phyloP scores from a whole-genome alignment of 2,888 invertebrate species.

The Chironomus tentans region DNA sequence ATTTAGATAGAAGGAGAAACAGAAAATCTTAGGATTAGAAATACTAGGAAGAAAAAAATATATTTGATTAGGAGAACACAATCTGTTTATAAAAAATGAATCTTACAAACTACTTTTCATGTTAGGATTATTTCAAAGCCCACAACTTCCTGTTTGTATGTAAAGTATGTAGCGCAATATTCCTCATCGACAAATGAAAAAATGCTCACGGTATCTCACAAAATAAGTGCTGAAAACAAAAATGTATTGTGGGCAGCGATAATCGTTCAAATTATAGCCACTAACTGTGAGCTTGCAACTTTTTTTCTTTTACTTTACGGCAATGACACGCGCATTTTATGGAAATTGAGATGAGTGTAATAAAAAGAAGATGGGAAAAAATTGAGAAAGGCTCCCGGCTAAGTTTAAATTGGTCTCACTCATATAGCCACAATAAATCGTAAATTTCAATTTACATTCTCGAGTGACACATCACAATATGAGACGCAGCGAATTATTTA shows the following conservation, averaged over 20 bases:
- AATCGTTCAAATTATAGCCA: slow-evolving; percentile 3
- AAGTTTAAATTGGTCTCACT: not conserved
- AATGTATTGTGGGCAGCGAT: not conserved
- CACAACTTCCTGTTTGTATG: too few relatives aligned
- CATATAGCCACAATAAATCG: slow-evolving; percentile 1
- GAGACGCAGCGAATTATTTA: not conserved
- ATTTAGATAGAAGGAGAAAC: too few relatives aligned
- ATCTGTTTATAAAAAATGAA: too few relatives aligned
- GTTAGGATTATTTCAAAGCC: too few relatives aligned
- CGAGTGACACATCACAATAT: slow-evolving; percentile 1
- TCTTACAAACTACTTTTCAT: too few relatives aligned
- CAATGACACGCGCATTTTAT: slow-evolving; percentile 3
- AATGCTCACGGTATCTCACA: too few relatives aligned
- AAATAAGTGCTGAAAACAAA: too few relatives aligned
- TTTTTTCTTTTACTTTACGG: not conserved
- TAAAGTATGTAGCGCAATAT: too few relatives aligned
- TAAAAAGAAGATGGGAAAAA: not conserved
- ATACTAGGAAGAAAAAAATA: too few relatives aligned
- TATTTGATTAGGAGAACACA: too few relatives aligned
- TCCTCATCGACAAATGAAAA: too few relatives aligned
- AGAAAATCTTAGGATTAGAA: too few relatives aligned
- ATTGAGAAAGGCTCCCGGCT: not conserved
- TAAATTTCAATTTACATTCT: slow-evolving; percentile 11
- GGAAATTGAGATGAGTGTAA: not conserved
- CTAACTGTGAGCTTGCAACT: not conserved